These are phyloP conservation scores for Dipodomys merriami DNA, from an alignment of 2,113 vertebrate genomes.

Conservation along the genomic window DNA sequence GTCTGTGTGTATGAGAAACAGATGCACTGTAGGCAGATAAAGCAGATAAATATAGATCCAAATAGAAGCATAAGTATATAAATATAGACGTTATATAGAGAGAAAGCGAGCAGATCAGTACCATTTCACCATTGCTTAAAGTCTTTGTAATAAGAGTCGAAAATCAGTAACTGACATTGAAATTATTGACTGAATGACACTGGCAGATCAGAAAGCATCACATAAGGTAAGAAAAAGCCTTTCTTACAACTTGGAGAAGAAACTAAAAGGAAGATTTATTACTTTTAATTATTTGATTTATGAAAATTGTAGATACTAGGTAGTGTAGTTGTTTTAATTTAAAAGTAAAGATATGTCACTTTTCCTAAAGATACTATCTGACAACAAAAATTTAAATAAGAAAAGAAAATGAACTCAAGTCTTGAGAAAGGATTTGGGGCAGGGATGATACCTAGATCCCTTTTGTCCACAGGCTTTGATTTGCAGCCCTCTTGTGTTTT, in stretches of 20 bases:
- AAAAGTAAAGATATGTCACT: constrained; percentile 60
- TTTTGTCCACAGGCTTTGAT: neutral
- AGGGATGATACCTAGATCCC: constrained; percentile 12
- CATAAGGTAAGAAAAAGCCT: constrained; percentile 87
- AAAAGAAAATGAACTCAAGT: constrained; percentile 35
- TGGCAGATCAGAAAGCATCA: constrained; percentile 79
- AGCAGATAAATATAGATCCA: constrained; percentile 89
- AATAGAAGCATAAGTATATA: constrained; percentile 88
- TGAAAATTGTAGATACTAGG: constrained; percentile 65
- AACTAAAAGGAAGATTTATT: constrained; percentile 74
- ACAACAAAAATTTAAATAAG: constrained; percentile 42
- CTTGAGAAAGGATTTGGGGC: constrained; percentile 35
- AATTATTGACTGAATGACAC: constrained; percentile 83
- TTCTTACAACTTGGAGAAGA: constrained; percentile 74
- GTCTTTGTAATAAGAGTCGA: constrained; percentile 82
- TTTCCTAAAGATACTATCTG: constrained; percentile 65
- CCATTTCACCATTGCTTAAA: constrained; percentile 84
- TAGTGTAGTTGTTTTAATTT: constrained; percentile 36
- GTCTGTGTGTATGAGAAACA: constrained; percentile 89
- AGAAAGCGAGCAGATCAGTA: constrained; percentile 82
- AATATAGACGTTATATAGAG: constrained; percentile 86
- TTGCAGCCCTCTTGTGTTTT: constrained; percentile 61
- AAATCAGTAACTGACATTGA: constrained; percentile 83
- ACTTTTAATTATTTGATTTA: constrained; percentile 76
- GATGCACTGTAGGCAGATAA: constrained; percentile 90